phyloP scores from a whole-genome alignment of 2,113 vertebrate species.

The Eira barbara region DNA sequence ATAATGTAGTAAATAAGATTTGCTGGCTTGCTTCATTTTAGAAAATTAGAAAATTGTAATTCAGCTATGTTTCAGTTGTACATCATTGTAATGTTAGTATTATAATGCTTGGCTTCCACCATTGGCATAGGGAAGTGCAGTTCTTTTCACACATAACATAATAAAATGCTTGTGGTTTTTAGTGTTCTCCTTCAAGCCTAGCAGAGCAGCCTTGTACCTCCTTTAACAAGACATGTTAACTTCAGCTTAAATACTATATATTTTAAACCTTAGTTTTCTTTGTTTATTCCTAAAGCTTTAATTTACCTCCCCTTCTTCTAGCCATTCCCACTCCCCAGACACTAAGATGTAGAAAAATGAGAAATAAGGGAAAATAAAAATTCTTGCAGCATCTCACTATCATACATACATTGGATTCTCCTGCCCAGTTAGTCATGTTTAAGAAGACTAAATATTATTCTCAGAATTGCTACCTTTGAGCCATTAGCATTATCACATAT shows the following conservation, averaged over 20 bases:
- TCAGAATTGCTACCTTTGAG: neutral
- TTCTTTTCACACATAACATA: neutral
- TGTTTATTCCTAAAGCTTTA: neutral
- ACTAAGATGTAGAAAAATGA: neutral
- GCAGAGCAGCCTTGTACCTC: neutral
- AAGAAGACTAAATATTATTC: constrained; percentile 11
- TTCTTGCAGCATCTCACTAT: neutral
- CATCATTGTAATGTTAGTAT: neutral
- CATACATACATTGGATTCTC: neutral
- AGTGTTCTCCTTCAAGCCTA: neutral
- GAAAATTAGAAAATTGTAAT: neutral
- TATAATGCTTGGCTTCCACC: fast-evolving
- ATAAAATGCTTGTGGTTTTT: neutral
- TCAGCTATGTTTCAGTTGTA: neutral
- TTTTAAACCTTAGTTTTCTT: neutral
- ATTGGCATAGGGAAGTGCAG: neutral
- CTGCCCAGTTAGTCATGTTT: neutral
- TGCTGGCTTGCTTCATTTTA: neutral
- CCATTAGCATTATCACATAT: neutral
- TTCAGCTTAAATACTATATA: neutral
- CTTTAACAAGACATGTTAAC: constrained; percentile 11
- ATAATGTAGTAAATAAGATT: neutral
- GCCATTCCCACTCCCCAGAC: neutral
- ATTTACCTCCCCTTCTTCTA: neutral
- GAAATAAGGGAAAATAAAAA: neutral